Evolutionary conservation across 2,797 vertebrate species (phyloP), one percentile per base, ranked within the genome.

Genomic region (Myoxocephalus aenaeus): DNA sequence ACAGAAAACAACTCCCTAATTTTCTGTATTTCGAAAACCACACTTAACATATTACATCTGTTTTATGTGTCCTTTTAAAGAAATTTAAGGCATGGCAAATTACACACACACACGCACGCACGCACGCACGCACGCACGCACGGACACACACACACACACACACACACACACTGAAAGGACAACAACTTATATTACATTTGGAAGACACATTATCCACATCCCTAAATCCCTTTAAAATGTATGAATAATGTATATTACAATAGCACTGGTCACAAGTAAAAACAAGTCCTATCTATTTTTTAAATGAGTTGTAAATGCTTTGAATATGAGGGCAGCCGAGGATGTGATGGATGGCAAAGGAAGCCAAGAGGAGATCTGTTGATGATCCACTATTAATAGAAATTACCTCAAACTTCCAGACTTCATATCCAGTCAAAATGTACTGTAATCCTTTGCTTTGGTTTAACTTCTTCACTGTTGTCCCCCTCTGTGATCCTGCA

Each of bases 401-500:
- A 89, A 90, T 87, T 73, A 86, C 81, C 76, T 83, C 78, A 86
- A 85, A 88, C 81, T 84, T 77, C 81, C 73, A 76, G 70, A 58
- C 66, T 64, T 84, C 68, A 79, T 73, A 84, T 90, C 73, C 77
- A 85, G 77, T 88, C 79, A 66, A 84, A 68, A 83, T 74, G 70
- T 66, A 4, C 50, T 74, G 46, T 81, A 92, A 93, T 91, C 86
- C 71, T 74, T 74, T 81, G 68, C 86, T 85, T 83, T 79, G 73
- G 84, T 93, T 89, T 77, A 86, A 90, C 83, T 90, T 90, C 78
- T 92, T 89, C 87, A 73, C 87, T 80, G 86, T 90, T 90, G 86
- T 91, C 87, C 83, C 81, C 73, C 72, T 87, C 77, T 88, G 75
- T 91, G 92, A 92, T 90, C 88, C 87, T 44, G 62, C 86, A 74